Evolutionary conservation across 1,140 invertebrate species (phyloP).

Genomic region (Alviniconcha marisindica): DNA sequence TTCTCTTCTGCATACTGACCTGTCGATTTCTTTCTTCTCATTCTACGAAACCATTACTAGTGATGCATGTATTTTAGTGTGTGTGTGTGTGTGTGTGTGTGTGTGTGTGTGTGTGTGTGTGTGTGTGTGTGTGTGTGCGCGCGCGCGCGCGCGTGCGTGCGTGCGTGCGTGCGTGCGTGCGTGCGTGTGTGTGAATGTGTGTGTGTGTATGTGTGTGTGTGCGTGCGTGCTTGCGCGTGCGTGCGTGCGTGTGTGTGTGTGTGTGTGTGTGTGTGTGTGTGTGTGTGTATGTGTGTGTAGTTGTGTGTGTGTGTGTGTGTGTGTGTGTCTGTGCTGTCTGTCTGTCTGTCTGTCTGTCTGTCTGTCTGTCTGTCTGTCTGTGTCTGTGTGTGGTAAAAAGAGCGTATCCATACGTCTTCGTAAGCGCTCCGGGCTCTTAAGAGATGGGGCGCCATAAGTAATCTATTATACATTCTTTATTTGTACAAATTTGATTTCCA

Average conservation of each 20-base stretch:
- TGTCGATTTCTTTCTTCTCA: too few relatives aligned
- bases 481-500: too few relatives aligned
- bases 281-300: constrained; percentile 3
- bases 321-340: constrained; percentile 16
- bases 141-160: constrained; percentile 15
- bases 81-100: constrained; percentile 30
- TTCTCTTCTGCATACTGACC: too few relatives aligned
- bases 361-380: constrained; percentile 7
- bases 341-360: constrained; percentile 18
- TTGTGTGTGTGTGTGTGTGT: constrained; percentile 26
- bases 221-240: constrained; percentile 14
- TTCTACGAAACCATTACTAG: too few relatives aligned
- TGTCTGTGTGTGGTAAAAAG: constrained; percentile 21
- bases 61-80: too few relatives aligned
- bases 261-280: constrained; percentile 2
- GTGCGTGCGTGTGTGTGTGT: constrained; percentile 11
- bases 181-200: constrained; percentile 21
- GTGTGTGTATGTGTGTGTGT: constrained; percentile 33
- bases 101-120: constrained; percentile 30
- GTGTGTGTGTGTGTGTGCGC: constrained; percentile 28
- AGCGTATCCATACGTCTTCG: too few relatives aligned
- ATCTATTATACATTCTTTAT: too few relatives aligned
- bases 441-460: too few relatives aligned
- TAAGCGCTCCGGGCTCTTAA: too few relatives aligned
- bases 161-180: constrained; percentile 2